Percentiles rank a stretch among this genome's conserved stretches.
phyloP scores from a whole-genome alignment of 2,888 invertebrate genomes.

The Sphecodes monilicornis region DNA sequence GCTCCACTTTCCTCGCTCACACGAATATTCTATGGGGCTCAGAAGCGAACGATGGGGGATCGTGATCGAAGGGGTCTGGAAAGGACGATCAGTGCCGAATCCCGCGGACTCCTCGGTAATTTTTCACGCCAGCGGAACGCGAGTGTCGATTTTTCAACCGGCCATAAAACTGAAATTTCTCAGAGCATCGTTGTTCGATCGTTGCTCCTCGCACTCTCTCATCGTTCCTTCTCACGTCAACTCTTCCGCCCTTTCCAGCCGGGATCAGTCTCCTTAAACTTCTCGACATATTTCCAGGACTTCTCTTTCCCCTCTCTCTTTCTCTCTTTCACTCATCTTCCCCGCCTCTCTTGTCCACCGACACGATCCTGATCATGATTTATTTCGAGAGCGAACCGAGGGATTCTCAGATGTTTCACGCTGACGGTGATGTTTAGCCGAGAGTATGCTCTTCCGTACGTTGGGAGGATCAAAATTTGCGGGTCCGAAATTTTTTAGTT shows the following conservation, averaged over 20 bases:
- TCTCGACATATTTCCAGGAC: constrained; percentile 69
- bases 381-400: constrained; percentile 32
- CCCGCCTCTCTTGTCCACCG: constrained; percentile 5
- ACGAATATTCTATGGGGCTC: constrained; percentile 16
- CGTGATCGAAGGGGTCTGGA: constrained; percentile 48
- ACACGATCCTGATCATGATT: constrained; percentile 43
- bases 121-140: constrained; percentile 74
- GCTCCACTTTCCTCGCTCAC: neutral
- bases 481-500: no score
- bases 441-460: neutral
- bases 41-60: neutral
- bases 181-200: constrained; percentile 67
- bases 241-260: constrained; percentile 30
- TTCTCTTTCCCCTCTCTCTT: constrained; percentile 29
- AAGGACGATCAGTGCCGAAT: constrained; percentile 61
- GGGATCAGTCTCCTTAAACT: constrained; percentile 65
- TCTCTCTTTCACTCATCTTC: neutral
- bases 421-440: constrained; percentile 1
- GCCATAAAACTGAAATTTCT: constrained; percentile 79
- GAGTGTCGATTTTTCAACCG: constrained; percentile 76
- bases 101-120: constrained; percentile 73
- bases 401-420: neutral
- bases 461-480: neutral
- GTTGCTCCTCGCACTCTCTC: constrained; percentile 28
- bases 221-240: constrained; percentile 56